Base-by-base conservation (phyloP, 2,888 invertebrate genomes). In the Protonemura montana region DNA sequence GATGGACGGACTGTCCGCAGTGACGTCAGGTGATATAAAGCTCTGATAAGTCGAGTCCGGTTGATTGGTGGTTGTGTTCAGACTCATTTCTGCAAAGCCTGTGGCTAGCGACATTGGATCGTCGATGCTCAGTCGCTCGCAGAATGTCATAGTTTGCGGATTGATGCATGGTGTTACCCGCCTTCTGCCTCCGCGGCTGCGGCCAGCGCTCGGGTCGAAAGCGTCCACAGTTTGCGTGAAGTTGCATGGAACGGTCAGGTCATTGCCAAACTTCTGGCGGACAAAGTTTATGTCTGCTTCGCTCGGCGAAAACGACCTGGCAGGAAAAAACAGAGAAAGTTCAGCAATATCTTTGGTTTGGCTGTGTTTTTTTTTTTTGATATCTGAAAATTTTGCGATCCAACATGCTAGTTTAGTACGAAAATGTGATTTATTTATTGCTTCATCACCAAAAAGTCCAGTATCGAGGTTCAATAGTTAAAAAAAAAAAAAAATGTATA, bases 211-310 rank as follows among this genome's bases (percentile, higher is more conserved):
- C 2, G 92, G 91, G 87, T 93, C 91, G 89, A 94, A 95, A 0
- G 94, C 91, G 78, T 94, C 93, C 0, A 95, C 97, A 16, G 97
- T 98, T 89, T 92, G 94, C 26, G 92, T 92, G 92, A 99, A 99
- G 91, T 95, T 96, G 0, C 94, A 91, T 0, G 97, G 97, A 86
- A 99, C 94, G 82, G 90, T 91, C 84, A 98, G 91, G 89, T 95
- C 92, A 85, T 93, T 92, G 76, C 93, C 92, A 90, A 98, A 95
- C 90, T 95, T 93, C 80, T 92, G 91, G 0, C 93, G 89, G 5
- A 98, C 91, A 26, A 92, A 91, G 26, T 94, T 91, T 88, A 96
- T 94, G 90, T 98, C 98, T 87, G 95, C 95, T 85, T 93, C 91
- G 6, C 95, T 95, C 27, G 97, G 97, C 85, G 93, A 94, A 90